Conservation (phyloP, 2,797 vertebrate species). For the Diglossa cyanea region DNA sequence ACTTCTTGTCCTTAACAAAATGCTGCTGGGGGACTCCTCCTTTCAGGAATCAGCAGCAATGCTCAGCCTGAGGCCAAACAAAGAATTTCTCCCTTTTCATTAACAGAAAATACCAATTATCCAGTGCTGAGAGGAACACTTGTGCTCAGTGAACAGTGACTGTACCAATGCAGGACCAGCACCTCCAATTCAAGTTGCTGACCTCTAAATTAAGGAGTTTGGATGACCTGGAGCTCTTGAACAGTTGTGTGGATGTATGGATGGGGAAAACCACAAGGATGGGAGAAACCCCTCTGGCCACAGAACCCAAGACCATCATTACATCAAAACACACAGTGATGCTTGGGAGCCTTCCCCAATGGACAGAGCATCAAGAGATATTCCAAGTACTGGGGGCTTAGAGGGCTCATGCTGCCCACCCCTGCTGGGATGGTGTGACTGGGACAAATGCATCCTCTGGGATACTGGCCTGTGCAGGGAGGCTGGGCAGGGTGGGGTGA, state of each 20-base stretch:
- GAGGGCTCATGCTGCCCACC: not conserved
- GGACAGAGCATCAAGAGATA: not conserved
- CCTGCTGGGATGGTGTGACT: not conserved
- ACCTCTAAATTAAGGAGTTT: not conserved
- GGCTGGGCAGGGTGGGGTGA: not conserved
- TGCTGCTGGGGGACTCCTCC: not conserved
- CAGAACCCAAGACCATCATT: accelerated
- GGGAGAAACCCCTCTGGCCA: not conserved
- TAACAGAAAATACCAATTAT: not conserved
- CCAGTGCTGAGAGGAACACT: not conserved
- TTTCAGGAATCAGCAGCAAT: not conserved
- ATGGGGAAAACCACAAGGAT: not conserved
- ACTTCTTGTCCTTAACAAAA: not conserved
- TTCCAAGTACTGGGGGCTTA: accelerated
- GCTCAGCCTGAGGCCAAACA: not conserved
- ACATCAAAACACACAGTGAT: not conserved
- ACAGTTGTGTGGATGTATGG: accelerated
- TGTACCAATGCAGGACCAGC: accelerated
- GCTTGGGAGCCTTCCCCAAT: accelerated
- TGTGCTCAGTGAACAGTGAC: not conserved
- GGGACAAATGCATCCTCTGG: not conserved
- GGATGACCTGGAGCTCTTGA: accelerated
- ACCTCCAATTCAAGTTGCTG: not conserved
- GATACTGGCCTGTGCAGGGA: not conserved
- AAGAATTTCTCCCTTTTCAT: not conserved